Percentiles rank a stretch among this genome's conserved stretches.
phyloP scores from a whole-genome alignment of 2,888 invertebrate genomes.

The Tetheella fluctuosa region DNA sequence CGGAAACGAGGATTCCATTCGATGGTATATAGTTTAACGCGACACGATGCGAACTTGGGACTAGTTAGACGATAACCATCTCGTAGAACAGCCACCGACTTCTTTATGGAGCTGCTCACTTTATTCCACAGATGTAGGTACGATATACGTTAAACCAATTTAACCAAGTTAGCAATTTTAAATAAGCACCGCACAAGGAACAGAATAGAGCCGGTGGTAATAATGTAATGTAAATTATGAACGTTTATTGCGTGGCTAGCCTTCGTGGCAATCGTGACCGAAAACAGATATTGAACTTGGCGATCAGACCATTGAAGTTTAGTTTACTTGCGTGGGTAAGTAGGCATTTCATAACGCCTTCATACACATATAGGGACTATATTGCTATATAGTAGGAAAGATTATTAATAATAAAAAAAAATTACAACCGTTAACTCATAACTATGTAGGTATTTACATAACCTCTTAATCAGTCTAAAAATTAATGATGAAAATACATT shows the following conservation, averaged over 20 bases:
- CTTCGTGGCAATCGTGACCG: constrained; percentile 59
- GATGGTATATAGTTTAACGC: constrained; percentile 49
- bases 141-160: constrained; percentile 69
- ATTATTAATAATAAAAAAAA: no score
- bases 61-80: constrained; percentile 75
- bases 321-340: constrained; percentile 2
- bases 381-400: no score
- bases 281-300: constrained; percentile 48
- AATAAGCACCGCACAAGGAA: constrained; percentile 27
- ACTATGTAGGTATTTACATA: no score
- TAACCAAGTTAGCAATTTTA: constrained; percentile 41
- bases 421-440: no score
- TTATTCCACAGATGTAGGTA: constrained; percentile 57
- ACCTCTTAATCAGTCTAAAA: no score
- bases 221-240: constrained; percentile 41
- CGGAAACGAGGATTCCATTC: constrained; percentile 35
- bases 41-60: constrained; percentile 57
- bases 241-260: constrained; percentile 56
- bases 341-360: background rate
- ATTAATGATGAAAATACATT: no score
- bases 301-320: constrained; percentile 12
- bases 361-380: no score
- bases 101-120: constrained; percentile 72
- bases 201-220: constrained; percentile 36
- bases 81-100: constrained; percentile 54